Conservation (phyloP, 2,888 invertebrate genomes). For the Archips crataeganus region DNA sequence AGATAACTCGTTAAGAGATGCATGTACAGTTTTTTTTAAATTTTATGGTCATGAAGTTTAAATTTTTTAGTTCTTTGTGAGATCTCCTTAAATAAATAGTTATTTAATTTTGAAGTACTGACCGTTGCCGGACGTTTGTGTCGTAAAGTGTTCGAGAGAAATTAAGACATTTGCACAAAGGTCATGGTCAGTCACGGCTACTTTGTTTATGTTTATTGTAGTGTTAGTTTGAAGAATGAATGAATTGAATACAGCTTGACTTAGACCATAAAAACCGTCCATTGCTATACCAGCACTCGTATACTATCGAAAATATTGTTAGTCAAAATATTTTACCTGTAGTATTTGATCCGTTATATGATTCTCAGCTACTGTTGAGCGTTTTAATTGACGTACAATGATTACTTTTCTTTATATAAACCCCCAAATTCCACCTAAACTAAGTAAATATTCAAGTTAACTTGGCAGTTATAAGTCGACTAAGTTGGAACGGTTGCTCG, state of each 20-base stretch:
- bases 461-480: constrained; percentile 11
- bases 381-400: not conserved
- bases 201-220: not conserved
- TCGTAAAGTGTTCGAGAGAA: not conserved
- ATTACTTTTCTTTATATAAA: not conserved
- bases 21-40: not conserved
- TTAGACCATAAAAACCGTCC: too few relatives aligned
- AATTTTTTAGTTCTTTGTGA: not conserved
- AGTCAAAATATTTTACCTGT: too few relatives aligned
- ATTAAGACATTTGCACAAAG: not conserved
- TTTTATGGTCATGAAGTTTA: not conserved
- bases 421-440: constrained; percentile 1
- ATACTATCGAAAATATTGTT: too few relatives aligned
- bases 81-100: not conserved
- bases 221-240: not conserved
- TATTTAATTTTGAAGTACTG: not conserved
- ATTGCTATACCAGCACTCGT: too few relatives aligned
- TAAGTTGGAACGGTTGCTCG: constrained; percentile 6
- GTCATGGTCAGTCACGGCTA: not conserved
- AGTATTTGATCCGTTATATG: not conserved
- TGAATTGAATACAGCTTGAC: too few relatives aligned
- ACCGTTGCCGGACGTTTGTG: not conserved
- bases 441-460: constrained; percentile 16
- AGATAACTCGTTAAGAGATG: not conserved
- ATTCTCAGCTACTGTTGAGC: not conserved